These are phyloP conservation scores for Pelodiscus sinensis DNA, from an alignment of 2,113 vertebrate species.

Conservation along the genomic window DNA sequence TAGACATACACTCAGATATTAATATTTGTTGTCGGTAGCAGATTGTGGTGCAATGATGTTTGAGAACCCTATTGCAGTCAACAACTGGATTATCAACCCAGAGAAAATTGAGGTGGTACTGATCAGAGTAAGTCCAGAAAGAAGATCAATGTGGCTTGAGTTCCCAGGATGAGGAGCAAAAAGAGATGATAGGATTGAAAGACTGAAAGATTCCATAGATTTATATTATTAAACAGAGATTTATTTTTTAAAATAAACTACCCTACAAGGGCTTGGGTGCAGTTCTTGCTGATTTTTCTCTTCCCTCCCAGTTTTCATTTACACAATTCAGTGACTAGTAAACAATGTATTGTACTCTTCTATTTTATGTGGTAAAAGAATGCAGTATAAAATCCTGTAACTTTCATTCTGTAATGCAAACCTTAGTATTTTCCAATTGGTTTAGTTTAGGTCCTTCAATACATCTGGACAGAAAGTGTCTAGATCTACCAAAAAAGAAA, in stretches of 20 bases:
- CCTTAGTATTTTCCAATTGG: neutral
- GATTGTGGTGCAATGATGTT: too few relatives aligned
- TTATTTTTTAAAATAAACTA: neutral
- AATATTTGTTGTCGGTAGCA: too few relatives aligned
- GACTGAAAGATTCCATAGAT: neutral
- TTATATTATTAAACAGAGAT: neutral
- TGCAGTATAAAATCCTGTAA: neutral
- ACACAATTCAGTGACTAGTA: neutral
- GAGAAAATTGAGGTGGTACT: neutral
- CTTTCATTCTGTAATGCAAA: conserved; percentile 18
- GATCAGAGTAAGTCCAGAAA: neutral
- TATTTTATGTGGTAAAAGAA: neutral
- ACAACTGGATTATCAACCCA: neutral
- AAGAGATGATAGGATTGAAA: neutral
- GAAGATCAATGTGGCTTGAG: neutral
- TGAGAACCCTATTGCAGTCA: neutral
- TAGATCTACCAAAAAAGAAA: neutral
- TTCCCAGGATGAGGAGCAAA: neutral
- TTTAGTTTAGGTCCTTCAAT: neutral
- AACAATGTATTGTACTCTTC: neutral
- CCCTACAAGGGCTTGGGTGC: neutral
- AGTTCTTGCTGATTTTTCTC: neutral
- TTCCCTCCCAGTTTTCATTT: neutral
- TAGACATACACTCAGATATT: too few relatives aligned
- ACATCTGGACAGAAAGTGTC: neutral